A percentile compares a stretch with the other conserved stretches of the same genome.
Conservation (phyloP, 1,140 invertebrate genomes). For the Listronotus oregonensis region DNA sequence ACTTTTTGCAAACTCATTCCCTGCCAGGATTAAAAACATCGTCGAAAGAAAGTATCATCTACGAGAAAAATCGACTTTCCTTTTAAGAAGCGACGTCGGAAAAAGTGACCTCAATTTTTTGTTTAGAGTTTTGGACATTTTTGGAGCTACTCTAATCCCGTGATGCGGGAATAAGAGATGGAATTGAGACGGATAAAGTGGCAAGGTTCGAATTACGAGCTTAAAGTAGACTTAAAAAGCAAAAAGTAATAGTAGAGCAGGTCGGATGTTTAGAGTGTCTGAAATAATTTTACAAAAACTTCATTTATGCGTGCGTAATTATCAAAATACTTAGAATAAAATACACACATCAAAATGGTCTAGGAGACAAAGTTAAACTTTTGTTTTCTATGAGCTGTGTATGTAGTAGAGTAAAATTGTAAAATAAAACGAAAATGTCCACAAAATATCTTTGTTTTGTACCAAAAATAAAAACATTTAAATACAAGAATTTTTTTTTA, state of each 20-base stretch:
- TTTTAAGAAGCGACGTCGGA: slow-evolving; percentile 9
- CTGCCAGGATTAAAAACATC: slow-evolving; percentile 23
- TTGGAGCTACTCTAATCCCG: neutral
- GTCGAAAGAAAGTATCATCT: slow-evolving; percentile 11
- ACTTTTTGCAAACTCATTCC: slow-evolving; percentile 18
- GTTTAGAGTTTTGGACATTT: neutral
- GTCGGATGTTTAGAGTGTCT: too few species aligned
- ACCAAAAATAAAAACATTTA: too few species aligned
- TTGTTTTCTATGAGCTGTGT: too few species aligned
- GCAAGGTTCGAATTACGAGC: neutral
- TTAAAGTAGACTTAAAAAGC: neutral
- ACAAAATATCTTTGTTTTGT: too few species aligned
- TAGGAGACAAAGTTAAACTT: too few species aligned
- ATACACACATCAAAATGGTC: too few species aligned
- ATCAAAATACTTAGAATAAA: too few species aligned
- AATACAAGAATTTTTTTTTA: too few species aligned
- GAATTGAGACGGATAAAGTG: neutral
- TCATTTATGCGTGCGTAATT: too few species aligned
- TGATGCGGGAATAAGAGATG: neutral
- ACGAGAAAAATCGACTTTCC: slow-evolving; percentile 19
- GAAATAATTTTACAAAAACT: too few species aligned
- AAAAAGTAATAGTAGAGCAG: neutral
- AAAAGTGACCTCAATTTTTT: slow-evolving; percentile 31
- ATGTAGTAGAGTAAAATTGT: too few species aligned
- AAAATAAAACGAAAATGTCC: too few species aligned